A percentile compares a stretch with the other conserved stretches of the same genome.
Evolutionary conservation across 2,113 vertebrate species (phyloP).

Genomic region (Ictidomys tridecemlineatus): DNA sequence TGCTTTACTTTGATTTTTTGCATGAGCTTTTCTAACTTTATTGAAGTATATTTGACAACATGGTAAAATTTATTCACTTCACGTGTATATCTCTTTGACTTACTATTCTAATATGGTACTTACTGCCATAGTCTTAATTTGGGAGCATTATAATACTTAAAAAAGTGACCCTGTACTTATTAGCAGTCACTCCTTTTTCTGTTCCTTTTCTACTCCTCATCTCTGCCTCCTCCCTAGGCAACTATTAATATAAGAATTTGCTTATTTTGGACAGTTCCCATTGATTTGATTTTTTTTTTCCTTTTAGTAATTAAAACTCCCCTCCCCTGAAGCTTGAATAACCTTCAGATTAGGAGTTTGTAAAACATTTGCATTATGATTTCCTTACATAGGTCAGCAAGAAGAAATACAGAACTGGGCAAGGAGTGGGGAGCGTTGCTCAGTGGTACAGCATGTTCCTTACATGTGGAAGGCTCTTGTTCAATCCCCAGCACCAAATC

Average conservation of each 20-base stretch:
- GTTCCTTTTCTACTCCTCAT: not conserved
- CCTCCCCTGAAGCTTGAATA: not conserved
- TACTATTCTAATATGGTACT: not conserved
- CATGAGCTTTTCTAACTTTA: not conserved
- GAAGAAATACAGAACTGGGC: not conserved
- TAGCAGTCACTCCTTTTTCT: not conserved
- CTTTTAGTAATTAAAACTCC: not conserved
- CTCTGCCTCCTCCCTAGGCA: not conserved
- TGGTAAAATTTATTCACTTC: not conserved
- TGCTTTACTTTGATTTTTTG: not conserved
- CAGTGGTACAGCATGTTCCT: not conserved
- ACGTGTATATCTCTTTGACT: not conserved
- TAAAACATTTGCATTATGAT: conserved; percentile 8
- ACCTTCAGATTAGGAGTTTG: not conserved
- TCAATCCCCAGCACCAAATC: not conserved
- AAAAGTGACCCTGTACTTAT: not conserved
- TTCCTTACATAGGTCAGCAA: conserved; percentile 1
- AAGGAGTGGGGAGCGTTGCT: not conserved
- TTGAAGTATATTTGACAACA: not conserved
- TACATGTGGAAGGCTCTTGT: not conserved
- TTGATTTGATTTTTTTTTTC: conserved; percentile 14
- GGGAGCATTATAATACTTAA: not conserved
- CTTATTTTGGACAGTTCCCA: not conserved
- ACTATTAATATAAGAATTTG: not conserved
- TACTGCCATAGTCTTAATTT: not conserved